Evolutionary conservation across 2,113 vertebrate species (phyloP).

Genomic region (Mastomys coucha): DNA sequence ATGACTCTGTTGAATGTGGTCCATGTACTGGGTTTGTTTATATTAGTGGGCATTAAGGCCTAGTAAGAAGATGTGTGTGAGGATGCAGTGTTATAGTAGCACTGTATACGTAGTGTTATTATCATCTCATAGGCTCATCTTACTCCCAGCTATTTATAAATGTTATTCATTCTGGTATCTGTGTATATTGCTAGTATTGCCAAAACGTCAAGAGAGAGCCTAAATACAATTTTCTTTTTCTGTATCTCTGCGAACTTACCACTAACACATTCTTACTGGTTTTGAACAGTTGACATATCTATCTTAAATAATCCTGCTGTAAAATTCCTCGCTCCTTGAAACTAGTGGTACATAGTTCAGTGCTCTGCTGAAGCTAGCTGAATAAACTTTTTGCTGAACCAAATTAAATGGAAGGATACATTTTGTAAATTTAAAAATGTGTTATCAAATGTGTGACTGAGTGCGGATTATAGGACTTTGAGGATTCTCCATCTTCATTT

Average conservation of each 20-base stretch:
- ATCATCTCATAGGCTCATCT: neutral
- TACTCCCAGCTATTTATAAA: neutral
- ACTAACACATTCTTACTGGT: neutral
- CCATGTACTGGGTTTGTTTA: neutral
- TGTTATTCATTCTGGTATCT: neutral
- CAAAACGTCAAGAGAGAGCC: neutral
- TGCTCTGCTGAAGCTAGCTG: neutral
- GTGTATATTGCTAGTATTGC: neutral
- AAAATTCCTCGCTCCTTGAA: neutral
- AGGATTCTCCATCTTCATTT: slow-evolving; percentile 41
- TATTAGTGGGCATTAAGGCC: neutral
- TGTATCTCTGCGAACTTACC: neutral
- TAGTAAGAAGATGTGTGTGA: neutral
- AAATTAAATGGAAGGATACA: neutral
- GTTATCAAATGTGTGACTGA: slow-evolving; percentile 27
- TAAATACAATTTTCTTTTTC: slow-evolving; percentile 1
- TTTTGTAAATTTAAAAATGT: slow-evolving; percentile 28
- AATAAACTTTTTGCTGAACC: slow-evolving; percentile 28
- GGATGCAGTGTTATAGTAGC: neutral
- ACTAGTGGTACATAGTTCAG: neutral
- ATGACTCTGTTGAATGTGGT: neutral
- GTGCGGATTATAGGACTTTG: neutral
- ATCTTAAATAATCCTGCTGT: neutral
- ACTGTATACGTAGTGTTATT: neutral
- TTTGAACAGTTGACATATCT: neutral